Percentiles rank a stretch among this genome's conserved stretches.
phyloP scores from a whole-genome alignment of 2,113 vertebrate species.

The Hippopotamus amphibius region DNA sequence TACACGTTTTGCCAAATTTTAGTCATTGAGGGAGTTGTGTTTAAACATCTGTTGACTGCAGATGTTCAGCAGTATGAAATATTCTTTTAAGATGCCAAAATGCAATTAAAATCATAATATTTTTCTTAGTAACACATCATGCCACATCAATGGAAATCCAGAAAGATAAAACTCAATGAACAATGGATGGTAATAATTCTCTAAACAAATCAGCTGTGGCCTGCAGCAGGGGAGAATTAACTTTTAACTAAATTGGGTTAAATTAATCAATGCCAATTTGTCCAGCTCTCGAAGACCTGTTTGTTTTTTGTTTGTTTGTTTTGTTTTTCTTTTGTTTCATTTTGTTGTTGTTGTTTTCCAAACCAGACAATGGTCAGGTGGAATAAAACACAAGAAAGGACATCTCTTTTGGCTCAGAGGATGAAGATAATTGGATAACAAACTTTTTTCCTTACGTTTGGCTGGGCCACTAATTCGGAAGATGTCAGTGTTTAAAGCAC shows the following conservation, averaged over 20 bases:
- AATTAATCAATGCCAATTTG: slow-evolving; percentile 24
- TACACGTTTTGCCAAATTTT: slow-evolving; percentile 81
- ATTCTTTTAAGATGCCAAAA: slow-evolving; percentile 77
- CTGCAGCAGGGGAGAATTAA: not conserved
- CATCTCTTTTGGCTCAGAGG: not conserved
- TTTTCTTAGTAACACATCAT: slow-evolving; percentile 74
- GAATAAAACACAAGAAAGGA: slow-evolving; percentile 19
- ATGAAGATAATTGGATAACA: not conserved
- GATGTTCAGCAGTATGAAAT: slow-evolving; percentile 77
- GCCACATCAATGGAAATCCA: slow-evolving; percentile 71
- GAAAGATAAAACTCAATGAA: slow-evolving; percentile 67
- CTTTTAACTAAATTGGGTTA: slow-evolving; percentile 69
- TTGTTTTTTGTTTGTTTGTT: not conserved
- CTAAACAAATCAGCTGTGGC: not conserved
- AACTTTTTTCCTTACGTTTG: not conserved
- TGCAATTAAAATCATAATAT: slow-evolving; percentile 83
- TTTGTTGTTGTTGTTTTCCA: not conserved
- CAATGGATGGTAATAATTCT: slow-evolving; percentile 67
- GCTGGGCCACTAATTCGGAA: not conserved
- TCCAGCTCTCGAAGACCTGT: not conserved
- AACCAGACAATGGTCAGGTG: not conserved
- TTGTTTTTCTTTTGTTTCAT: not conserved
- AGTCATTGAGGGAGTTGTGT: slow-evolving; percentile 71
- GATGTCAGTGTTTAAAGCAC: not conserved
- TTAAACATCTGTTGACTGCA: slow-evolving; percentile 84